A percentile compares a stretch with the other conserved stretches of the same genome.
Evolutionary conservation across 92 coral and sea anemone species (phyloP).

Genomic region (Nematostella vectensis): DNA sequence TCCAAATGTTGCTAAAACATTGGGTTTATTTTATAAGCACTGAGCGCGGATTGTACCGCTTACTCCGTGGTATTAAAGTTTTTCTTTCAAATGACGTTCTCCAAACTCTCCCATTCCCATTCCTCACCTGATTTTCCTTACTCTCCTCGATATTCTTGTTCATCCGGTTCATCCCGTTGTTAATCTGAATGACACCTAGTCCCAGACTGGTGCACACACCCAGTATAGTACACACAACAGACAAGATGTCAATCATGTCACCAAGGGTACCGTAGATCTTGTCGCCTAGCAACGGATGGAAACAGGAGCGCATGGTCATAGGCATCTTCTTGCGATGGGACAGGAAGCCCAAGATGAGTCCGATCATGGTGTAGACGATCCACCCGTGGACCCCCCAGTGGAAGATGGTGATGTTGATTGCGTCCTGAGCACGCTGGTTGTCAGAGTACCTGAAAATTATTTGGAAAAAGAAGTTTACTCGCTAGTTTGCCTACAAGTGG

Average conservation of each 20-base stretch:
- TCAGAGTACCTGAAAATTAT: constrained; percentile 64
- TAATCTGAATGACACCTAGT: constrained; percentile 49
- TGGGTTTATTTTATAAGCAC: too few species aligned
- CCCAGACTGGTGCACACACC: constrained; percentile 67
- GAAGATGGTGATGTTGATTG: constrained; percentile 78
- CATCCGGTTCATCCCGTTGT: constrained; percentile 46
- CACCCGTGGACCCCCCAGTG: constrained; percentile 97
- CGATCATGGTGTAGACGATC: constrained; percentile 85
- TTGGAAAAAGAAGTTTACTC: too few species aligned
- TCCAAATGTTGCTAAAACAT: too few species aligned
- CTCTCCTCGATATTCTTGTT: constrained; percentile 21
- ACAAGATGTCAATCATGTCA: constrained; percentile 71
- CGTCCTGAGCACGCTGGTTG: constrained; percentile 82
- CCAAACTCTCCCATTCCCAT: too few species aligned
- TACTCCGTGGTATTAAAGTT: too few species aligned
- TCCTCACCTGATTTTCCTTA: constrained; percentile 24
- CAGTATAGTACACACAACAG: constrained; percentile 15
- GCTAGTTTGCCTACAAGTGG: too few species aligned
- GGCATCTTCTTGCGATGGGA: constrained; percentile 72
- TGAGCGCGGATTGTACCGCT: too few species aligned
- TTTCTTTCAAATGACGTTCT: too few species aligned
- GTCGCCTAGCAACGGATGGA: background rate
- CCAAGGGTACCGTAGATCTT: constrained; percentile 34
- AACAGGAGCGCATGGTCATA: constrained; percentile 82
- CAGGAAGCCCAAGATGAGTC: constrained; percentile 72